Base-by-base conservation (phyloP, 2,797 vertebrate species). In the Hylomyscus alleni region DNA sequence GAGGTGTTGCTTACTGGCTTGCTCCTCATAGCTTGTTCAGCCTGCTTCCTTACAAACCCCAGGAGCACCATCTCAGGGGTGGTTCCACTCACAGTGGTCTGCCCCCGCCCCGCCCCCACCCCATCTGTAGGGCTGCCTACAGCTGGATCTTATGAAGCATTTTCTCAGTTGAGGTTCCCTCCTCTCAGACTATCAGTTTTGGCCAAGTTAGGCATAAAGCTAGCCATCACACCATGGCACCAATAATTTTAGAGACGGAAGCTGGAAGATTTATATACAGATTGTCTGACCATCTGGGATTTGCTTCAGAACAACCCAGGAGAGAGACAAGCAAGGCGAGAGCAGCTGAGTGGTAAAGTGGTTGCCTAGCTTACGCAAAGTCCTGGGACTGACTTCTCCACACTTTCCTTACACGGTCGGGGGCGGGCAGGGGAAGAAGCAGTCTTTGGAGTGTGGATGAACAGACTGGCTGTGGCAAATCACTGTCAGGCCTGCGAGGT, bases 301-400 rank as follows among this genome's bases (percentile, higher is more conserved):
- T 85, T 89, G 10, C 40, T 89, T 93, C 22, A 62, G 14, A 91
- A 89, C 81, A 72, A 72, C 67, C 40, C 44, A 91, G 65, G 65
- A 91, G 40, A 94, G 34, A 24, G 15, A 54, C 15, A 89, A 93
- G 58, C 34, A 31, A 69, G 73, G 24, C 50, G 2, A 6, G 56
- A 69, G 31, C 29, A 47, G 82, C 40, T 62, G 8, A 19, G 37
- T 65, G 5, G 29, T 50, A 67, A 9, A 50, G 40, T 50, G 29
- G 19, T 22, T 50, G 44, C 29, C 40, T 13, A 20, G 9, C 29
- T 22, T 50, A 44, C 11, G 40, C 40, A 34, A 67, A 22, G 40
- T 24, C 60, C 40, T 67, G 40, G 29, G 40, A 67, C 13, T 67
- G 40, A n/a, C 65, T 50, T 34, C 29, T 47, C 82, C 17, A 67